Base-by-base conservation (phyloP, 1,140 invertebrate genomes). In the Muscidifurax raptorellus region DNA sequence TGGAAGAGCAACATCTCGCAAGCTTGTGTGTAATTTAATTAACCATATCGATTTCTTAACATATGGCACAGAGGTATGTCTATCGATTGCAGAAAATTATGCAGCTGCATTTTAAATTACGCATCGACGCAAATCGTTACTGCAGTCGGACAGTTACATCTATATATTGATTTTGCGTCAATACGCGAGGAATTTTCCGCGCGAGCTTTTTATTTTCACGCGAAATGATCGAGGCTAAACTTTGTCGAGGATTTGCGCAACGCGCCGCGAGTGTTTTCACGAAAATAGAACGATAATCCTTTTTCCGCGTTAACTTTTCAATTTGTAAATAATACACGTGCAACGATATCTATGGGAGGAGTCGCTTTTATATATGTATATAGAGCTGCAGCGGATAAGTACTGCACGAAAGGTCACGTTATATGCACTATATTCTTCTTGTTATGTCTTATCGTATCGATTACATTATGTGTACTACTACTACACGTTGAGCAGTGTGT, bases 401-500 rank as follows among this genome's bases (percentile, higher is more conserved):
- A 79, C 2, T 47, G 13, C 28, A 32, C 36, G 36, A 47, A 83
- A 83, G 72, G 74, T 77, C 81, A 67, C 36, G 28, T 25, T 69
- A n/a, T n/a, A n/a, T n/a, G 74, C 67, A 30, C 76, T 52, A 86
- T 36, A 66, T 64, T 78, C 52, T 59, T 84, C 77, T 71, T 47
- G 66, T 18, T 71, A 18, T 64, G 69, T 85, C 44, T 80, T 80
- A 85, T 75, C 25, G 32, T 85, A 80, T 85, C 44, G 77, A 85
- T 75, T 47, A 75, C 32, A 85, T 75, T 47, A 75, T 47, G 74
- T 59, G 47, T 36, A 13, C 3, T 47, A 36, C 25, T 25, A 1
- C 1, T 12, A 2, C 4, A 2, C 27, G 5, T 15, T 4, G 30
- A 1, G 32, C 22, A n/a, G n/a, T n/a, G 27, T 40, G 59, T 67